Percentiles rank a stretch among this genome's conserved stretches.
These are phyloP conservation scores for Drosophila fulvimacula DNA, from an alignment of 2,888 invertebrate species.

Conservation along the genomic window DNA sequence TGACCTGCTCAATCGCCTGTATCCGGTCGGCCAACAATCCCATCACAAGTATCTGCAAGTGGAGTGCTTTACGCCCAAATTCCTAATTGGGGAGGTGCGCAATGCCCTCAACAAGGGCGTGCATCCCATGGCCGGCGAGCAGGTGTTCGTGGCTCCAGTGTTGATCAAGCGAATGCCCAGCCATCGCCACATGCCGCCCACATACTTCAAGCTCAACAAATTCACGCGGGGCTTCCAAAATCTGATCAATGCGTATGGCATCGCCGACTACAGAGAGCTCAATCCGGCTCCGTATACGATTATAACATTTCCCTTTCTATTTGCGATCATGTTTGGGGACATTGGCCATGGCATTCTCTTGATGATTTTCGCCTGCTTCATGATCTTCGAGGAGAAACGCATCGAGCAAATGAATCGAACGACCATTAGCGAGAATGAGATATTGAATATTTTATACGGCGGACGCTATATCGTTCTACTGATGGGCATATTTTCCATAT, in stretches of 20 bases:
- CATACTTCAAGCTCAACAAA: conserved; percentile 95
- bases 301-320: conserved; percentile 96
- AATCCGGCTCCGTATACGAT: conserved; percentile 96
- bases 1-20: conserved; percentile 95
- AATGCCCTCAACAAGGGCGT: conserved; percentile 88
- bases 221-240: conserved; percentile 93
- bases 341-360: conserved; percentile 95
- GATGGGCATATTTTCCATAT: conserved; percentile 98
- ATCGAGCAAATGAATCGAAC: conserved; percentile 86
- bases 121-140: conserved; percentile 1
- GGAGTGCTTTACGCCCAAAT: conserved; percentile 93
- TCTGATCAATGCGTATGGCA: conserved; percentile 96
- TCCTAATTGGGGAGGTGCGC: conserved; percentile 89
- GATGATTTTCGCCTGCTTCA: conserved; percentile 91
- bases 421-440: conserved; percentile 89
- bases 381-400: conserved; percentile 92
- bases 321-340: conserved; percentile 98
- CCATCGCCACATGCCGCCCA: conserved; percentile 86
- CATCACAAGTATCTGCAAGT: conserved; percentile 92
- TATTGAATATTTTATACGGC: conserved; percentile 97
- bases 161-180: conserved; percentile 82
- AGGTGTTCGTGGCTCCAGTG: conserved; percentile 91
- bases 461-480: conserved; percentile 98
- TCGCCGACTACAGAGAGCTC: conserved; percentile 96
- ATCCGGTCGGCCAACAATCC: conserved; percentile 89